Base-by-base conservation (phyloP, 1,140 invertebrate species). In the Drosophila prosaltans region DNA sequence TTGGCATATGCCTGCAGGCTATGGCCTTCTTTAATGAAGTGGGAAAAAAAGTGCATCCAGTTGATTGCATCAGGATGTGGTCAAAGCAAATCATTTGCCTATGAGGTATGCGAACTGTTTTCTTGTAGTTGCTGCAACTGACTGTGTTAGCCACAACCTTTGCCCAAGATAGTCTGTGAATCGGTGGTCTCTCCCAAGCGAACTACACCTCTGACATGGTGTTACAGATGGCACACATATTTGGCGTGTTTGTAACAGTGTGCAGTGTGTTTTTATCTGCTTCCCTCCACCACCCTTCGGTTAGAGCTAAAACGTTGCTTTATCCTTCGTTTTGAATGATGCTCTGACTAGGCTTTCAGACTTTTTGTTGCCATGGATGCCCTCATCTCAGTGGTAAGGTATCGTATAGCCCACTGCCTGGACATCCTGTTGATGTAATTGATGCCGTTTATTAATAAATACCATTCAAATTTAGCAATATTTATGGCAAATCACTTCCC, bases 61-160 rank as follows among this genome's bases (percentile, higher is more conserved):
- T 26, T 26, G 45, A 51, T 51, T 51, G 45, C 45, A 51, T 51
- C 45, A 26, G 45, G 45, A 51, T 26, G 9, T 51, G 21, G n/a
- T 26, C 45, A 51, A 51, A 51, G 8, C 21, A 26, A 51, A 51
- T 26, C 45, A 26, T 7, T 51, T 51, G 21, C 45, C 21, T 3
- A 2, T 3, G 26, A 26, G 21, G 21, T 24, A 48, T 48, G 7
- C 21, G 16, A 24, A 48, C 21, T 11, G 21, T 2, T 48, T 1
- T 9, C 21, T 21, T 45, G 16, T 21, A 5, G 2, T 2, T 45
- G 43, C 21, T 48, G 21, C 45, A 48, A 48, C 45, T 9, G 45
- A 9, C 45, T 48, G 45, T 16, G 43, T 45, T 45, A 45, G 43
- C 43, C 43, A 16, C 43, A 48, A 2, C 21, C 16, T 48, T 48